Evolutionary conservation across 2,113 vertebrate genomes (phyloP), one percentile per base, ranked within the genome.

Genomic region (Lucifuga dentata): DNA sequence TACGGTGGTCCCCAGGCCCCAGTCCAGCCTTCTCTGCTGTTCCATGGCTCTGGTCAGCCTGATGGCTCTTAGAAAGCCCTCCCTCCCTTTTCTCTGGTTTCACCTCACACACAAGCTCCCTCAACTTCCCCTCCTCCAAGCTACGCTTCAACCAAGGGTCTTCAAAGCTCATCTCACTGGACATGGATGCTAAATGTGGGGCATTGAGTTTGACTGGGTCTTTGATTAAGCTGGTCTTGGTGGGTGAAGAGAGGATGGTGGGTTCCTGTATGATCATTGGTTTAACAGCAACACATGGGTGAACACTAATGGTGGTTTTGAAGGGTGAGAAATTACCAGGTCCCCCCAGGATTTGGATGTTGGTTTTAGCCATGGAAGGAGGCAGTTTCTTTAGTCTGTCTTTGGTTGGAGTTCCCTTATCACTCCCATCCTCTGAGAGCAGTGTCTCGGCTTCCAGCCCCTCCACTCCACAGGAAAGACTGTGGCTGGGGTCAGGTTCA

Each of bases 111-210:
- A 13, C 0, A 0, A 70, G 21, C 38, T 91, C 88, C 33, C 33
- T 80, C 1, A 64, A 61, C 20, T 66, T 89, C 0, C 0, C 11
- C 52, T 95, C 94, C 41, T 68, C 58, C 41, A 91, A 88, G 4
- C 95, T 93, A n/a, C 95, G 93, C 83, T 95, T 97, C 65, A 98
- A 83, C 98, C 98, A 99, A 35, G 98, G 98, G 82, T 99, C 96
- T 68, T 96, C 96, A 81, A 98, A 99, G 48, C 74, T 92, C 29
- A 93, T 92, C 51, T 95, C 93, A 45, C 84, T 90, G 48, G 89
- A 90, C 23, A 90, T 85, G 52, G 92, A 92, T 17, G 83, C 74
- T 66, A 88, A 43, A 59, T 61, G 24, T 24, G 57, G 68, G 58
- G 76, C n/a, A 24, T 82, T 43, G 45, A 40, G 67, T 92, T 91